These are phyloP conservation scores for Trypoxylon attenuatum DNA, from an alignment of 2,888 invertebrate genomes.

Conservation along the genomic window DNA sequence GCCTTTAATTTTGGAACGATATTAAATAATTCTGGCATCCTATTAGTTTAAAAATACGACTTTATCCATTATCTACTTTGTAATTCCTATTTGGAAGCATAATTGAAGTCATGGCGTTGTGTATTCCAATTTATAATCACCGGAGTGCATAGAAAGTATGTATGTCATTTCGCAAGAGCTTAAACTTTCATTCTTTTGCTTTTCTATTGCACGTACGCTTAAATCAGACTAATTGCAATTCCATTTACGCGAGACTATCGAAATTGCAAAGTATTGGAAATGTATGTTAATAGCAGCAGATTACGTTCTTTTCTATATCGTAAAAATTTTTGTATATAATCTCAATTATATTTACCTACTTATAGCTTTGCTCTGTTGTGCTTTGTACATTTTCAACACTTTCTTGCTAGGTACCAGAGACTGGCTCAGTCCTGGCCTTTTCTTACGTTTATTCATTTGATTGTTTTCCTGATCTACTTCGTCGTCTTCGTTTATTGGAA, in stretches of 20 bases:
- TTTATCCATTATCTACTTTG: conserved; percentile 2
- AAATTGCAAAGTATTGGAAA: conserved; percentile 15
- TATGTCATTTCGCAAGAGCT: too few relatives aligned
- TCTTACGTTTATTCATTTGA: conserved; percentile 78
- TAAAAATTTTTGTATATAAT: not conserved
- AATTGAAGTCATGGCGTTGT: conserved; percentile 11
- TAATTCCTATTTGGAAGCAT: conserved; percentile 47
- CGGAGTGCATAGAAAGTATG: conserved; percentile 3
- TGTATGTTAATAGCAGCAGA: conserved; percentile 13
- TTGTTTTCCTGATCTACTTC: conserved; percentile 77
- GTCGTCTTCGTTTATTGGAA: conserved; percentile 57
- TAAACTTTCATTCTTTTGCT: too few relatives aligned
- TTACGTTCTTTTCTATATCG: not conserved
- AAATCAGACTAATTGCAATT: conserved; percentile 12
- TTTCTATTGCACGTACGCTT: not conserved
- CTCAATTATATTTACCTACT: conserved; percentile 61
- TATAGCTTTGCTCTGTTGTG: conserved; percentile 77
- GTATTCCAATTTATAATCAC: not conserved
- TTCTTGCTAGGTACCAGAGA: conserved; percentile 88
- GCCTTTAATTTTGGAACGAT: conserved; percentile 32
- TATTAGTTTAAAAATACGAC: conserved; percentile 16
- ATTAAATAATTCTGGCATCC: conserved; percentile 39
- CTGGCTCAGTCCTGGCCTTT: conserved; percentile 86
- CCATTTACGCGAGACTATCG: conserved; percentile 2
- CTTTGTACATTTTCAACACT: conserved; percentile 86